Evolutionary conservation across 2,888 invertebrate species (phyloP).

Genomic region (Plagiodera versicolora): DNA sequence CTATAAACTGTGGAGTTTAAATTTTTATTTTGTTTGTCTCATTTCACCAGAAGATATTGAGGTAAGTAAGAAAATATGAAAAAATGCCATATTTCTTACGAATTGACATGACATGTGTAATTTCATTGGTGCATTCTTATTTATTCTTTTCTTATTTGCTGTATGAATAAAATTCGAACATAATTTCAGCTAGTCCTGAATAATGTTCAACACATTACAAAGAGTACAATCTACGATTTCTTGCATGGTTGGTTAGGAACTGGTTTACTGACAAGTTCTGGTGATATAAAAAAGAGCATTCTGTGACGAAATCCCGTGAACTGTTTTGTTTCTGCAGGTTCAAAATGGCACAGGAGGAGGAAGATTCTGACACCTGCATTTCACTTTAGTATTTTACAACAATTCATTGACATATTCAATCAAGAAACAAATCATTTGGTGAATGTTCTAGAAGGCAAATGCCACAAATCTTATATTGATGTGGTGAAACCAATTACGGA

Average conservation of each 20-base stretch:
- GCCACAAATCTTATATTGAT: constrained; percentile 22
- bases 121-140: too few species aligned
- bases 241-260: constrained; percentile 33
- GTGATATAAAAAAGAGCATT: constrained; percentile 17
- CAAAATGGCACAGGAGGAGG: constrained; percentile 34
- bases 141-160: too few species aligned
- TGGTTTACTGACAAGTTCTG: constrained; percentile 33
- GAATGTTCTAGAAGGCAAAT: constrained; percentile 16
- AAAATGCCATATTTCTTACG: too few species aligned
- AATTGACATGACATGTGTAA: too few species aligned
- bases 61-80: constrained; percentile 17
- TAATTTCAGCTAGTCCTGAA: constrained; percentile 26
- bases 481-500: constrained; percentile 30
- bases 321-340: constrained; percentile 18
- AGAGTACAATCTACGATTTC: constrained; percentile 25
- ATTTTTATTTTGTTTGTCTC: constrained; percentile 16
- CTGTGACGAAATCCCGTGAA: neutral
- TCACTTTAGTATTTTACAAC: constrained; percentile 35
- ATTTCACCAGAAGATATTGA: constrained; percentile 30
- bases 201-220: constrained; percentile 27
- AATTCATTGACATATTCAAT: constrained; percentile 33
- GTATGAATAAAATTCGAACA: too few species aligned
- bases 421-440: constrained; percentile 32
- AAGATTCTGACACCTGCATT: constrained; percentile 37
- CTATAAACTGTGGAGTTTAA: constrained; percentile 24